A percentile compares a stretch with the other conserved stretches of the same genome.
Conservation (phyloP, 1,140 invertebrate species). For the Oppia nitens region DNA sequence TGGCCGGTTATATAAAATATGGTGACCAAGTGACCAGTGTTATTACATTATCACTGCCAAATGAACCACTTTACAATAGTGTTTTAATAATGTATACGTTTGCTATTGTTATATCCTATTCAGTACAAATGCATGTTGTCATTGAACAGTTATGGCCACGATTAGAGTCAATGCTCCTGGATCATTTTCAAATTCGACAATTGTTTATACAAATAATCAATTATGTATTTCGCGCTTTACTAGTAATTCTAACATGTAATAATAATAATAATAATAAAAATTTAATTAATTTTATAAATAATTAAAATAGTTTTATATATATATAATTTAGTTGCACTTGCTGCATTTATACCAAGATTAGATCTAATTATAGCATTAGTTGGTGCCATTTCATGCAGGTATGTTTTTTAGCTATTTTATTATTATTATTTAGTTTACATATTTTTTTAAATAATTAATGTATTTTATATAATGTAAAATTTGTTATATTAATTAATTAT, state of each 20-base stretch:
- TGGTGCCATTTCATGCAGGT: slow-evolving; percentile 68
- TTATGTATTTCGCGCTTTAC: slow-evolving; percentile 26
- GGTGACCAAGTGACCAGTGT: slow-evolving; percentile 29
- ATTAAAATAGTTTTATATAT: slow-evolving; percentile 1
- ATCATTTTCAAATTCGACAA: slow-evolving; percentile 3
- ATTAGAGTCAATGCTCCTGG: slow-evolving; percentile 27
- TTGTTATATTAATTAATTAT: background rate
- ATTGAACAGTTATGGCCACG: slow-evolving; percentile 69
- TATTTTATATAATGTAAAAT: too few relatives aligned
- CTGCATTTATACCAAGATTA: slow-evolving; percentile 43
- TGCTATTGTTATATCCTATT: slow-evolving; percentile 69
- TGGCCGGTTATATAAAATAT: slow-evolving; percentile 26
- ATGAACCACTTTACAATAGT: slow-evolving; percentile 52
- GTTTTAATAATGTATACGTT: slow-evolving; percentile 64
- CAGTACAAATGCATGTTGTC: slow-evolving; percentile 79
- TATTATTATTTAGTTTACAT: too few relatives aligned
- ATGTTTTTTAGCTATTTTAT: too few relatives aligned
- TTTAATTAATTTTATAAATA: too few relatives aligned
- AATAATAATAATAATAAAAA: too few relatives aligned
- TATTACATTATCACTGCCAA: slow-evolving; percentile 33
- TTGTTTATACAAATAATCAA: slow-evolving; percentile 22
- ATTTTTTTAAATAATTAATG: too few relatives aligned
- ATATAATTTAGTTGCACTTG: background rate
- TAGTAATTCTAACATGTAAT: slow-evolving; percentile 32
- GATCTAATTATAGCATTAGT: slow-evolving; percentile 75